Percentiles rank a stretch among this genome's conserved stretches.
These are phyloP conservation scores for Trissonchulus sp. DNA, from an alignment of 2,888 invertebrate genomes.

Conservation along the genomic window DNA sequence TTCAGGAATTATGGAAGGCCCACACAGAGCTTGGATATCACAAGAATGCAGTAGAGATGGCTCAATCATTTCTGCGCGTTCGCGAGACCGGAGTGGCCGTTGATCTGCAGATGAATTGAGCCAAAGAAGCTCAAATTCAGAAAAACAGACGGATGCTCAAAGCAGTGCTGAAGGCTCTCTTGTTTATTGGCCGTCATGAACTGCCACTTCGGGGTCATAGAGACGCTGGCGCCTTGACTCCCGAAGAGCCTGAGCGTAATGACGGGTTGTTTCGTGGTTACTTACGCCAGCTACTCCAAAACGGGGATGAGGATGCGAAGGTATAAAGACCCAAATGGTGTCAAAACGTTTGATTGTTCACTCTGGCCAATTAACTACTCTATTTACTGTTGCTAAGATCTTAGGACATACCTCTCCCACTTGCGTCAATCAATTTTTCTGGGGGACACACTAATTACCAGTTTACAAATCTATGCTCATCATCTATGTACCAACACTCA, in stretches of 20 bases:
- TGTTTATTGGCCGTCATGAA: conserved; percentile 19
- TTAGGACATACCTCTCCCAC: no score
- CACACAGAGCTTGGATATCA: conserved; percentile 7
- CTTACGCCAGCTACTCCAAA: conserved; percentile 2
- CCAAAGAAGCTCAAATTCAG: not conserved
- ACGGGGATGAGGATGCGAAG: conserved; percentile 5
- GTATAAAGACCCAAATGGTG: not conserved
- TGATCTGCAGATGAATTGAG: not conserved
- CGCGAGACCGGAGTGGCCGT: not conserved
- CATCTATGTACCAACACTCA: no score
- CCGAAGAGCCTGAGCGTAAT: not conserved
- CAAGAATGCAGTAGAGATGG: not conserved
- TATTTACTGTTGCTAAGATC: no score
- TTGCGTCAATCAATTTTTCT: no score
- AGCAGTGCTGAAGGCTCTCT: conserved; percentile 12
- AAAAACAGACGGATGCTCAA: not conserved
- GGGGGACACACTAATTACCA: no score
- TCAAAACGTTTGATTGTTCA: no score
- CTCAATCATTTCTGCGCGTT: not conserved
- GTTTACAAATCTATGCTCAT: no score
- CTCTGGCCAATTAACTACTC: no score
- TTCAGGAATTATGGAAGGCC: conserved; percentile 15
- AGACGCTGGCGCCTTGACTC: not conserved
- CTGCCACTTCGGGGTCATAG: conserved; percentile 14
- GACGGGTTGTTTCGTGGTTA: conserved; percentile 23